Evolutionary conservation across 2,888 invertebrate species (phyloP), one percentile per base, ranked within the genome.

Genomic region (Platerodrilus igneus): DNA sequence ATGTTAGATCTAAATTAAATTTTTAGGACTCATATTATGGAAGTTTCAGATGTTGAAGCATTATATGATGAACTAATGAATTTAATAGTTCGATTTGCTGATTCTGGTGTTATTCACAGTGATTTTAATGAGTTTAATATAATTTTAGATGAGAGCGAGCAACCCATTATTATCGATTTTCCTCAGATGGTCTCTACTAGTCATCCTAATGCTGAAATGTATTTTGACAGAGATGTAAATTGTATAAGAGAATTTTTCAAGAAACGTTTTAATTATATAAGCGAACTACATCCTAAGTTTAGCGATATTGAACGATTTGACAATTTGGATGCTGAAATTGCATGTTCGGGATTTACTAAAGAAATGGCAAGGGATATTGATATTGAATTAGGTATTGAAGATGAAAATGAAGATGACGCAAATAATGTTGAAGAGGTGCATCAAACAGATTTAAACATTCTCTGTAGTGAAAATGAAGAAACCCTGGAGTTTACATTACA

Each of bases 51-150:
- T 60, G 76, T 85, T 0, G 88, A 85, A 50, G 72, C 71, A 1
- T 73, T 97, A 0, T 99, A 95, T 63, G 92, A 93, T 57, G 87
- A 93, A 57, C 76, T 97, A 41, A 96, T 99, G 96, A 79, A 88
- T 56, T 72, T 97, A 16, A 86, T 99, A 30, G 83, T 96, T 0
- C 78, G 81, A 22, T 76, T 99, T 34, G 99, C 87, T 14, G 87
- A 90, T 71, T 84, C 88, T 58, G 99, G 99, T 0, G 90, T 99
- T 2, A 97, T 99, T 55, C 99, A 99, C 66, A 91, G 96, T 0
- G 99, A 99, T 73, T 99, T 96, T 67, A 99, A 99, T 64, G 99
- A 99, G 71, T 99, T 99, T 69, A 99, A 99, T 67, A 80, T 99
- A 46, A 91, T 99, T 85, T 73, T 90, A 1, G 78, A 80, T 20